A percentile compares a stretch with the other conserved stretches of the same genome.
Conservation (phyloP, 2,888 invertebrate species). For the Tetragonisca angustula region DNA sequence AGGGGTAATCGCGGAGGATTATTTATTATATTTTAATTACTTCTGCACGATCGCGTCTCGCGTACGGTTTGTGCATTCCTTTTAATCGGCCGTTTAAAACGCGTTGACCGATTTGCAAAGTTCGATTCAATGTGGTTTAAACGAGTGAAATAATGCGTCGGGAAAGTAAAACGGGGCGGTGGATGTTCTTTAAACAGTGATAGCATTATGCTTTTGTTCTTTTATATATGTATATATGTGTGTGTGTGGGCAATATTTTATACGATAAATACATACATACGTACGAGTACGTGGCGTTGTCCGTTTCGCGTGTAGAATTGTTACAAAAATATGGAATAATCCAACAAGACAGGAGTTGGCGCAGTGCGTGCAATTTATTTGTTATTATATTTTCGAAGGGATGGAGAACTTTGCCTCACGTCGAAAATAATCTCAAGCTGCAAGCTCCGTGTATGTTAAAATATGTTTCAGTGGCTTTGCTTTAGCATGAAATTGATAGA, state of each 20-base stretch:
- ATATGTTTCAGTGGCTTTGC: neutral
- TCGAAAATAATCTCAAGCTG: neutral
- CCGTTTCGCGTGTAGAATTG: neutral
- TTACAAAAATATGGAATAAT: neutral
- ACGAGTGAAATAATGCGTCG: conserved; percentile 1
- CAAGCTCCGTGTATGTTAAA: neutral
- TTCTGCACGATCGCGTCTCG: neutral
- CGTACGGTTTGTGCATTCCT: neutral
- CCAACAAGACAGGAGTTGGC: neutral
- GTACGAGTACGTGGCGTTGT: neutral
- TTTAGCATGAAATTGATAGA: neutral
- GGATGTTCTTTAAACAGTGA: conserved; percentile 16
- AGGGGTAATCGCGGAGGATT: neutral
- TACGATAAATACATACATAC: neutral
- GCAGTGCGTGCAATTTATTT: neutral
- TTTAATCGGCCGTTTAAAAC: conserved; percentile 1
- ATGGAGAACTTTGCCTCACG: neutral
- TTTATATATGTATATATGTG: neutral
- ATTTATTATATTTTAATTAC: conserved; percentile 29
- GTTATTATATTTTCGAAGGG: neutral
- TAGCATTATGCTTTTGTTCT: conserved; percentile 18
- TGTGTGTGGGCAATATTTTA: neutral
- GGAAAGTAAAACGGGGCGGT: conserved; percentile 26
- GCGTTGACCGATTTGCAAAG: conserved; percentile 12
- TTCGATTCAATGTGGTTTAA: conserved; percentile 29